Percentiles rank a stretch among this genome's conserved stretches.
phyloP scores from a whole-genome alignment of 2,888 invertebrate species.

The Ryuthela nishihirai region DNA sequence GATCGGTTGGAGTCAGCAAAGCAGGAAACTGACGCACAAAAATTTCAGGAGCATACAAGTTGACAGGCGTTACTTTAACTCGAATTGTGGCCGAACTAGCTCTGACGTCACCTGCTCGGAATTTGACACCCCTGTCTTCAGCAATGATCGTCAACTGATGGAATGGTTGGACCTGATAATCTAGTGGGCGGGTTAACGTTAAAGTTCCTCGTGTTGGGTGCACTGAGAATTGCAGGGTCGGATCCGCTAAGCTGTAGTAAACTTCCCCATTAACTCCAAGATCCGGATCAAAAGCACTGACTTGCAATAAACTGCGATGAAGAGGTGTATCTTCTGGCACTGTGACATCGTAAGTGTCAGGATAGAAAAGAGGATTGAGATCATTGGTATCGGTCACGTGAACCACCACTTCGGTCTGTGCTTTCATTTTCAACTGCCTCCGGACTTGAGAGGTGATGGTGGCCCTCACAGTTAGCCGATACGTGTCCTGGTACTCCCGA shows the following conservation, averaged over 20 bases:
- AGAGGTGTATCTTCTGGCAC: constrained; percentile 83
- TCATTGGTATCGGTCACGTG: constrained; percentile 81
- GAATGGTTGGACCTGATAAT: constrained; percentile 63
- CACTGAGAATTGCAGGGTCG: constrained; percentile 75
- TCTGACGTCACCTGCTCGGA: constrained; percentile 56
- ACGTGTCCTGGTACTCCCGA: constrained; percentile 82
- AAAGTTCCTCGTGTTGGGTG: constrained; percentile 90
- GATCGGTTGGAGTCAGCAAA: constrained; percentile 12
- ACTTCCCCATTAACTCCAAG: constrained; percentile 93
- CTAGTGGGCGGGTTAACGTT: constrained; percentile 71
- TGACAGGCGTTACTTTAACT: constrained; percentile 67
- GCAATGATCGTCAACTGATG: constrained; percentile 77
- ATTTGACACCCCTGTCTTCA: constrained; percentile 72
- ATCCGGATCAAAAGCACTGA: constrained; percentile 90
- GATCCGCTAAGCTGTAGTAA: constrained; percentile 84
- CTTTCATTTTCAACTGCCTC: constrained; percentile 57
- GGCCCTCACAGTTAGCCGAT: constrained; percentile 72
- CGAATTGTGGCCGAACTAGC: constrained; percentile 73
- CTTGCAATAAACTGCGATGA: constrained; percentile 66
- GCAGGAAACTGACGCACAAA: constrained; percentile 30
- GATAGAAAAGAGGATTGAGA: constrained; percentile 88
- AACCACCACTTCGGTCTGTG: constrained; percentile 68
- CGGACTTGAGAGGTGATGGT: constrained; percentile 55
- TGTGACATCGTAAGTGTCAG: constrained; percentile 72
- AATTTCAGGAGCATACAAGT: constrained; percentile 80